Percentiles rank a stretch among this genome's conserved stretches.
Conservation (phyloP, 2,888 invertebrate genomes). For the Cantharis nigra region DNA sequence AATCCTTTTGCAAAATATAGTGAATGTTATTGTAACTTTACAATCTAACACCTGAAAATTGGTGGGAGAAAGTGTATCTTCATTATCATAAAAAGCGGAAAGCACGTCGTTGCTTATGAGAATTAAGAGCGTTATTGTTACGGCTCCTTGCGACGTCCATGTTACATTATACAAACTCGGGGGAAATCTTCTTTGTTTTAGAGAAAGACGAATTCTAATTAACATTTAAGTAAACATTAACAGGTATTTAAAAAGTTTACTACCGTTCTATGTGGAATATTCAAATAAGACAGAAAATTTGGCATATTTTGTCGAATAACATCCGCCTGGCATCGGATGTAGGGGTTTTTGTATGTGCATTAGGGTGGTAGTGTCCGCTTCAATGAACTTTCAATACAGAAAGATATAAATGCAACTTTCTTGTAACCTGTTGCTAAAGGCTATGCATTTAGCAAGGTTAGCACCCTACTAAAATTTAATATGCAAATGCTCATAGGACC, state of each 20-base stretch:
- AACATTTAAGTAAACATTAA: background rate
- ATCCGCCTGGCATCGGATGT: too few species aligned
- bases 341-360: too few species aligned
- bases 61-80: constrained; percentile 36
- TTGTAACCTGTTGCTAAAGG: too few species aligned
- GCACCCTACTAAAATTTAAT: too few species aligned
- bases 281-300: background rate
- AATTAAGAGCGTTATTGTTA: constrained; percentile 41
- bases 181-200: background rate
- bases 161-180: background rate
- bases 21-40: constrained; percentile 13
- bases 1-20: background rate
- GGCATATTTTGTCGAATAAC: too few species aligned
- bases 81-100: constrained; percentile 50
- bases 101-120: constrained; percentile 46
- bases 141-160: constrained; percentile 35
- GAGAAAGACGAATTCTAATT: background rate
- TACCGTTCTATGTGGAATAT: background rate
- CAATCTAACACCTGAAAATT: constrained; percentile 24
- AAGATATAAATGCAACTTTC: too few species aligned
- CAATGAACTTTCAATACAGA: too few species aligned
- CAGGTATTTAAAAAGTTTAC: background rate
- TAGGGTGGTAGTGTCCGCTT: too few species aligned
- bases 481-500: too few species aligned
- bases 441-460: too few species aligned